Evolutionary conservation across 2,888 invertebrate genomes (phyloP).

Genomic region (Tridacna gigas): DNA sequence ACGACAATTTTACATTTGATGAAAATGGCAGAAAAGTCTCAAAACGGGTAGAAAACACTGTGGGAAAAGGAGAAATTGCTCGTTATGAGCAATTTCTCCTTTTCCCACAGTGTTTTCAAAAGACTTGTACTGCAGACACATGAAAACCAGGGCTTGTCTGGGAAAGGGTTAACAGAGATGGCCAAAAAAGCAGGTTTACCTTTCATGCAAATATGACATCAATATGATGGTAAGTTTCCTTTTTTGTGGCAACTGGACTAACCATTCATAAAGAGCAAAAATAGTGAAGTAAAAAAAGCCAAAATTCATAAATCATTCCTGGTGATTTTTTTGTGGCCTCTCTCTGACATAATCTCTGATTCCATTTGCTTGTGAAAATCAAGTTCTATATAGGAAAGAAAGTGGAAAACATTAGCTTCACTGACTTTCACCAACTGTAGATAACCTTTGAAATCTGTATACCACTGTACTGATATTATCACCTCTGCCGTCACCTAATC

Average conservation of each 20-base stretch:
- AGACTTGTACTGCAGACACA: background rate
- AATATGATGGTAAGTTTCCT: too few relatives aligned
- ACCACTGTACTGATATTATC: too few relatives aligned
- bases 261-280: too few relatives aligned
- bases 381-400: background rate
- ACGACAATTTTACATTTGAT: too few relatives aligned
- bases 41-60: too few relatives aligned
- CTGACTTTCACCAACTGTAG: background rate
- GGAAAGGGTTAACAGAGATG: background rate
- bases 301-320: background rate
- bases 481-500: too few relatives aligned
- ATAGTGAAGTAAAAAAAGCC: too few relatives aligned
- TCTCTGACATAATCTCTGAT: background rate
- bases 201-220: too few relatives aligned
- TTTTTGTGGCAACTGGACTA: too few relatives aligned
- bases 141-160: background rate
- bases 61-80: background rate
- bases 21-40: too few relatives aligned
- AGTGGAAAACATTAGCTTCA: conserved; percentile 4
- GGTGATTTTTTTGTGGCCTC: too few relatives aligned
- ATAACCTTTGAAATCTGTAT: too few relatives aligned
- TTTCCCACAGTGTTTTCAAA: background rate
- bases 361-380: conserved; percentile 1
- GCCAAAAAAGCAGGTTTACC: background rate
- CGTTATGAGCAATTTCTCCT: conserved; percentile 12